Conservation (phyloP, 2,888 invertebrate species). For the Oscheius onirici region DNA sequence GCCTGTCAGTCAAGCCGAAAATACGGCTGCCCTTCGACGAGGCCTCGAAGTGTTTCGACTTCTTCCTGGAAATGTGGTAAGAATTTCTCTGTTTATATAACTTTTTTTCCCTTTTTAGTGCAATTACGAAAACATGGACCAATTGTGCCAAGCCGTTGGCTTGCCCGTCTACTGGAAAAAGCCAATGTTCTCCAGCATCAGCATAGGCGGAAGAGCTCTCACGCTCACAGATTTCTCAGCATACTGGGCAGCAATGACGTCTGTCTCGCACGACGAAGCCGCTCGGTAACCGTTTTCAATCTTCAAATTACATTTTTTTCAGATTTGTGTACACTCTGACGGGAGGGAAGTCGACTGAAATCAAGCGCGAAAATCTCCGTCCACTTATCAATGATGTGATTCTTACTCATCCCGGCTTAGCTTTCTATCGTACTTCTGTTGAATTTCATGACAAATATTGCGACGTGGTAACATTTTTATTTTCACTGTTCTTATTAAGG, state of each 20-base stretch:
- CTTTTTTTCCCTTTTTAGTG: conserved; percentile 40
- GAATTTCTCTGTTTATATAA: not conserved
- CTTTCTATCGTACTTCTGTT: conserved; percentile 94
- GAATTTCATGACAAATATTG: conserved; percentile 99
- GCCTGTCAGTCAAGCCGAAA: conserved; percentile 61
- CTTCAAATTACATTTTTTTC: conserved; percentile 4
- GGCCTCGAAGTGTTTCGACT: conserved; percentile 62
- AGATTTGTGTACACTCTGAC: conserved; percentile 75
- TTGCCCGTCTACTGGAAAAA: conserved; percentile 96
- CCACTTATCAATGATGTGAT: conserved; percentile 84
- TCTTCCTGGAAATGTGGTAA: conserved; percentile 53
- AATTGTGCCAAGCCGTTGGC: conserved; percentile 82
- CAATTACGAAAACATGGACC: conserved; percentile 57
- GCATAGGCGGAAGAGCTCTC: not conserved
- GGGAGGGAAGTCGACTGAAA: conserved; percentile 44
- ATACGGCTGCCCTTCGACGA: conserved; percentile 60
- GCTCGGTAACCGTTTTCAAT: conserved; percentile 47
- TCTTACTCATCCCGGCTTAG: conserved; percentile 84
- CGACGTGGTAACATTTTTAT: conserved; percentile 83
- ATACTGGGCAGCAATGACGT: conserved; percentile 63
- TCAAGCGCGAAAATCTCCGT: conserved; percentile 20
- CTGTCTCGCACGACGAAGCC: conserved; percentile 68
- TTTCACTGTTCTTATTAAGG: not conserved
- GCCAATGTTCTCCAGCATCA: conserved; percentile 81
- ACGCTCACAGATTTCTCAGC: conserved; percentile 56